These are phyloP conservation scores for Anthonomus grandis DNA, from an alignment of 1,140 invertebrate genomes.

Conservation along the genomic window DNA sequence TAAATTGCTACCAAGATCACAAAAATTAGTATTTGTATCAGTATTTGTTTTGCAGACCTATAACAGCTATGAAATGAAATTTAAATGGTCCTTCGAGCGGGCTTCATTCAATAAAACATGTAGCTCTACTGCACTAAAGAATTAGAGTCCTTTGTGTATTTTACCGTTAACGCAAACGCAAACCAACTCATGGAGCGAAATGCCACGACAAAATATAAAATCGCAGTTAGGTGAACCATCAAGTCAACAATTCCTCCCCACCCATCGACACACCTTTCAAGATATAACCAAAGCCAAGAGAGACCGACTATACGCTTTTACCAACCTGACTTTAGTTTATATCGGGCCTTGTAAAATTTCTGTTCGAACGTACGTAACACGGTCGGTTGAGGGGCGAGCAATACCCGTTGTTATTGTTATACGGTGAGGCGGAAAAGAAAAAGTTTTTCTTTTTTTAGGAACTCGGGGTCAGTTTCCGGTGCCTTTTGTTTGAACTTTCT, in stretches of 20 bases:
- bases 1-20: too few relatives aligned
- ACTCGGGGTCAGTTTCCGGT: not conserved
- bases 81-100: conserved; percentile 2
- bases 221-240: conserved; percentile 17
- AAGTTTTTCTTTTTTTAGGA: not conserved
- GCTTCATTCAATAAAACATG: not conserved
- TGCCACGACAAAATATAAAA: conserved; percentile 9
- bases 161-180: not conserved
- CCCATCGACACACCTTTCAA: conserved; percentile 25
- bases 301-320: conserved; percentile 17
- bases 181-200: not conserved
- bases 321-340: conserved; percentile 17
- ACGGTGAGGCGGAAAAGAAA: not conserved
- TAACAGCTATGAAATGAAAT: too few relatives aligned
- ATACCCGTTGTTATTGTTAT: not conserved
- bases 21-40: too few relatives aligned
- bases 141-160: not conserved
- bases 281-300: too few relatives aligned
- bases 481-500: not conserved
- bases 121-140: not conserved
- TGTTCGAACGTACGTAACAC: not conserved
- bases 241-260: conserved; percentile 12
- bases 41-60: too few relatives aligned
- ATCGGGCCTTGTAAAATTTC: conserved; percentile 7
- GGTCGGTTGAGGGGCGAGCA: not conserved